Base-by-base conservation (phyloP, 2,888 invertebrate genomes). In the Abscondita cerata region DNA sequence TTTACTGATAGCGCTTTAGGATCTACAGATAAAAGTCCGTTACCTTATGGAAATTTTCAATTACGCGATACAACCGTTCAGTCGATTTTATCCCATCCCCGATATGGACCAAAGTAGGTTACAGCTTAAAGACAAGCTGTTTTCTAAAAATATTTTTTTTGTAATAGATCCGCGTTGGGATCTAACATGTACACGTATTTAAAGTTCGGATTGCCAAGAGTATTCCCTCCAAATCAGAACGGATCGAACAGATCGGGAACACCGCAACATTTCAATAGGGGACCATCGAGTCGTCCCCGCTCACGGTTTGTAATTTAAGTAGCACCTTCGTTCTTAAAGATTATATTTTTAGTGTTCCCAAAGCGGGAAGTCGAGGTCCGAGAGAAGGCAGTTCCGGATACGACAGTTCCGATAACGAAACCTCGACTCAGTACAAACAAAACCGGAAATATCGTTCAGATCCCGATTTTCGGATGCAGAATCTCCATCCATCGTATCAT, bases 11-110 rank as follows among this genome's bases (percentile, higher is more conserved):
- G 95, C 70, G 96, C 96, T 1, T 81, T 96, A 67, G 96, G 96
- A 54, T 94, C 93, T 67, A 93, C 94, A 38, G 95, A 96, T 78
- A 94, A 95, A 82, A 93, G 94, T 70, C 95, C 95, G 40, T 84
- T 95, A 73, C 95, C 95, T 57, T 95, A 95, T 81, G 96, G 96
- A 58, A 96, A 96, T 80, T 96, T 96, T 82, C 95, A 95, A 78
- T 85, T 96, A 36, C 84, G 95, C 62, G 95, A 96, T 76, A 93
- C 95, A 60, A 95, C 95, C 52, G 95, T 96, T 53, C 95, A 96
- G 81, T 94, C 94, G 55, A 96, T 96, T 68, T 80, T 93, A 52
- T 87, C 90, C 46, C 95, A 95, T 82, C 95, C 95, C 47, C 85
- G 95, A 80, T 95, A 94, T 83, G 94, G 95, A 75, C 91, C 94